These are phyloP conservation scores for Dolichoris vasculosae DNA, from an alignment of 1,140 invertebrate species.

Conservation along the genomic window DNA sequence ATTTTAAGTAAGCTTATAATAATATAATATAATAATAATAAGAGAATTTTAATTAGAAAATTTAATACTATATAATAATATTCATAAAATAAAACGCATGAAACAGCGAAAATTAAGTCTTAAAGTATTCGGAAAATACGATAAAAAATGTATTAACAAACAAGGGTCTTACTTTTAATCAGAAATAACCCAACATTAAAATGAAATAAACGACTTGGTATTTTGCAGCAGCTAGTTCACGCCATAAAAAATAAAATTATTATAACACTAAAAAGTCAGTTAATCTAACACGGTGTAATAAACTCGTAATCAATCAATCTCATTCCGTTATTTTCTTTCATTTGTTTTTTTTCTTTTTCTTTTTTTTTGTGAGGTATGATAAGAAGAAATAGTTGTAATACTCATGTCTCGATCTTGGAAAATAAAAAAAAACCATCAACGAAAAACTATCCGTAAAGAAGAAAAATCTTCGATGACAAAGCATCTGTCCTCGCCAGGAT, in stretches of 20 bases:
- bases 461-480: constrained; percentile 50
- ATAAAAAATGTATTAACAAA: not conserved
- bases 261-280: constrained; percentile 17
- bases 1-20: not conserved
- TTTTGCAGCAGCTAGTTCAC: not conserved
- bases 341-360: too few relatives aligned
- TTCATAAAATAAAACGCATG: not conserved
- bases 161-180: not conserved
- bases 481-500: constrained; percentile 36
- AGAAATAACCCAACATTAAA: not conserved
- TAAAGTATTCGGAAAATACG: not conserved
- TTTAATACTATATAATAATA: not conserved
- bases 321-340: not conserved
- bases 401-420: not conserved
- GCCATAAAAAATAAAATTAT: not conserved
- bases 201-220: constrained; percentile 1
- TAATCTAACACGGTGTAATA: constrained; percentile 16
- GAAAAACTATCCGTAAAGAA: constrained; percentile 26
- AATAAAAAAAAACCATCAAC: not conserved
- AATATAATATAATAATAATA: not conserved
- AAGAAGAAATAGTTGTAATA: constrained; percentile 25
- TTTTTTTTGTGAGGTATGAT: not conserved
- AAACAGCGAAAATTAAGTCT: not conserved
- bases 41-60: not conserved
- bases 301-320: constrained; percentile 44